phyloP scores from a whole-genome alignment of 2,113 vertebrate genomes.

The Leptodactylus fuscus region DNA sequence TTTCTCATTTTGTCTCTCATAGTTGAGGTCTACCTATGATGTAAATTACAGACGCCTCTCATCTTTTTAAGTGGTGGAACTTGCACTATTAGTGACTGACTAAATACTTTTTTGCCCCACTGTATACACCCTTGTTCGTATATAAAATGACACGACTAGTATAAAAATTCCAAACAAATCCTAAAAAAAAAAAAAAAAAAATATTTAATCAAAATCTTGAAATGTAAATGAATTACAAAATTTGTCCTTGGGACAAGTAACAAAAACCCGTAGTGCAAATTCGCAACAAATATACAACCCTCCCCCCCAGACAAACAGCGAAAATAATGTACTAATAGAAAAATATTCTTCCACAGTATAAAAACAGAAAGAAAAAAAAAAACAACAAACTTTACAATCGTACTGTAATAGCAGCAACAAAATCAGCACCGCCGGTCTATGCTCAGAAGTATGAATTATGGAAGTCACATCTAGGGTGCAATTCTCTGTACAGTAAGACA shows the following conservation, averaged over 20 bases:
- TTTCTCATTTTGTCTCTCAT: too few relatives aligned
- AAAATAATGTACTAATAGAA: neutral
- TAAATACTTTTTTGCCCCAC: too few relatives aligned
- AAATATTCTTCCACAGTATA: neutral
- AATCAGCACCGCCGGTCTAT: neutral
- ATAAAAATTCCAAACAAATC: too few relatives aligned
- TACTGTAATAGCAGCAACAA: slow-evolving; percentile 14
- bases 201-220: neutral
- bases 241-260: neutral
- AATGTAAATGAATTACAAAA: neutral
- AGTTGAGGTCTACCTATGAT: too few relatives aligned
- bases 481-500: neutral
- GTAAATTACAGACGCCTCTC: too few relatives aligned
- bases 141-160: too few relatives aligned
- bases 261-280: neutral
- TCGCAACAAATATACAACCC: neutral
- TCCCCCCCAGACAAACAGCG: neutral
- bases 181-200: neutral
- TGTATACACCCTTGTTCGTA: too few relatives aligned
- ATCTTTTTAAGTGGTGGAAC: too few relatives aligned
- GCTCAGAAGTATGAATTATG: neutral
- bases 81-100: too few relatives aligned
- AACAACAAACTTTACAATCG: neutral
- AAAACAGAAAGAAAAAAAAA: neutral
- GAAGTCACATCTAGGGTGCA: too few relatives aligned